Evolutionary conservation across 1,140 invertebrate genomes (phyloP), one percentile per base, ranked within the genome.

Genomic region (Euglossa dilemma): DNA sequence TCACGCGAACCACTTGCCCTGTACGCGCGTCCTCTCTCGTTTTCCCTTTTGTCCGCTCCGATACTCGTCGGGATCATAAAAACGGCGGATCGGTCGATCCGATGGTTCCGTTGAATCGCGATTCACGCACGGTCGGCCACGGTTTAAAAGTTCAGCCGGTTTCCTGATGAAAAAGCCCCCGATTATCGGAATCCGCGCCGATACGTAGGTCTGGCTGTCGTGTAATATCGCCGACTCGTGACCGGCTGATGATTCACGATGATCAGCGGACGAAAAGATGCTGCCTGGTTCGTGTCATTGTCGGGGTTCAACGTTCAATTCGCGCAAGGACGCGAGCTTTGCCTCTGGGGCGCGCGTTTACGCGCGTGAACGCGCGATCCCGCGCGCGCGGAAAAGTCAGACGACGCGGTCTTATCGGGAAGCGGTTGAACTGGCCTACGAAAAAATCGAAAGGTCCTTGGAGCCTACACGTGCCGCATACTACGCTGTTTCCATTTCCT

Each of bases 291-390:
- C 50, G 43, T 71, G 75, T 84, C 69, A 64, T 64, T 74, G 71
- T n/a, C 82, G 66, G 81, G 63, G 85, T 87, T 89, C 88, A 89
- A 89, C 79, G 88, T 89, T 89, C 86, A 88, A 61, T 86, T 28
- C 56, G 85, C 66, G 85, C 79, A 89, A 89, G 84, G 85, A 89
- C 85, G 83, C 74, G 74, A 74, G 71, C 83, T 78, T 54, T 50
- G 75, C 25, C 71, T 47, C 25, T 20, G n/a, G 25, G 63, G 18
- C 23, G 52, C n/a, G 64, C n/a, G 36, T 54, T 57, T 23, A 59
- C 16, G 43, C 63, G 64, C n/a, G 36, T 54, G 52, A 23, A 59
- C 16, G 43, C 63, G 28, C 50, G 36, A 4, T 36, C 36, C 36
- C 36, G 63, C 47, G 36, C 36, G 63, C 47, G 36, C 59, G 71